Evolutionary conservation across 2,113 vertebrate species (phyloP).

Genomic region (Mus spicilegus): DNA sequence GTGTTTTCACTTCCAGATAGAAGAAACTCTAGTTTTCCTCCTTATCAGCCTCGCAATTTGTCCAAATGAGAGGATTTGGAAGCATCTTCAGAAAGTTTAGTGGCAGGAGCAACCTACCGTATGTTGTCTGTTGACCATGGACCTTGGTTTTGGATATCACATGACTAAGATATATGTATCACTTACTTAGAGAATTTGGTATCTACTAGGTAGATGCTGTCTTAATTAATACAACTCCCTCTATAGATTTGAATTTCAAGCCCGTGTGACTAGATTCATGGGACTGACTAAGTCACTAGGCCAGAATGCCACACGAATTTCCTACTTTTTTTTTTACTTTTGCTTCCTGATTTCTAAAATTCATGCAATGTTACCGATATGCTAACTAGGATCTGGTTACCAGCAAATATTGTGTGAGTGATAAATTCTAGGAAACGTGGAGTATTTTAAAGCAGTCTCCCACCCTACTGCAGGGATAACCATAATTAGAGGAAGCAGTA

Average conservation of each 20-base stretch:
- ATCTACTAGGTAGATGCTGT: neutral
- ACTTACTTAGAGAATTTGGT: neutral
- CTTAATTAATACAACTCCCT: neutral
- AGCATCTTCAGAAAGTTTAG: neutral
- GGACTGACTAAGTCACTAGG: neutral
- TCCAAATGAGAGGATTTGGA: neutral
- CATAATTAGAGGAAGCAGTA: slow-evolving; percentile 71
- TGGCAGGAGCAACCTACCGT: neutral
- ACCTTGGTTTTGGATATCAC: neutral
- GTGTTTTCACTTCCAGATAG: neutral
- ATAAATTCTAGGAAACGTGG: slow-evolving; percentile 64
- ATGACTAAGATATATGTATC: neutral
- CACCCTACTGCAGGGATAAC: slow-evolving; percentile 40
- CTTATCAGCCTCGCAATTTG: neutral
- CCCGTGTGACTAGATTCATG: neutral
- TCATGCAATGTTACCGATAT: neutral
- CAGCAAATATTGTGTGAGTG: slow-evolving; percentile 63
- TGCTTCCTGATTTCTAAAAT: slow-evolving; percentile 17
- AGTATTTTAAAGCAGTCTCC: slow-evolving; percentile 53
- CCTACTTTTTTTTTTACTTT: slow-evolving; percentile 1
- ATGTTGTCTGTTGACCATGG: neutral
- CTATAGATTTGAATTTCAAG: neutral
- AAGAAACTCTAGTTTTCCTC: neutral
- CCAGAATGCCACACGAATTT: neutral
- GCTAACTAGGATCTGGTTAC: slow-evolving; percentile 7